Evolutionary conservation across 2,797 vertebrate genomes (phyloP).

Genomic region (Gymnothorax javanicus): DNA sequence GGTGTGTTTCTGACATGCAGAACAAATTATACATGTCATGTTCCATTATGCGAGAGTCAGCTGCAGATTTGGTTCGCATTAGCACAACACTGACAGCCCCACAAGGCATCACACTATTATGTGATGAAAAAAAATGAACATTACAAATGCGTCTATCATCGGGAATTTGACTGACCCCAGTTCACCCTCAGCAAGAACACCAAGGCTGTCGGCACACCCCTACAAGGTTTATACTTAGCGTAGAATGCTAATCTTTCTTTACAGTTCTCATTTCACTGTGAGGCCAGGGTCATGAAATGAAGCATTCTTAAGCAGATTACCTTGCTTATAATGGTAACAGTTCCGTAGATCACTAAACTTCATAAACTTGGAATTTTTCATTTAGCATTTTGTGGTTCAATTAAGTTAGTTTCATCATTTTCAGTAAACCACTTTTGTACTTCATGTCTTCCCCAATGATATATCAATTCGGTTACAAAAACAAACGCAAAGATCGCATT

Average conservation of each 20-base stretch:
- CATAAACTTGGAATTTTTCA: not conserved
- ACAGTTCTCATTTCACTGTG: not conserved
- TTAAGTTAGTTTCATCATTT: not conserved
- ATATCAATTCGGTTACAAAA: not conserved
- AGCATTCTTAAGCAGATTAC: not conserved
- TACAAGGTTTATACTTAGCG: not conserved
- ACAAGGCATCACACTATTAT: not conserved
- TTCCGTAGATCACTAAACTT: not conserved
- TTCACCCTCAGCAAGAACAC: not conserved
- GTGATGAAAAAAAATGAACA: not conserved
- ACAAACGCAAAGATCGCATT: not conserved
- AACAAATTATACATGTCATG: slow-evolving; percentile 3
- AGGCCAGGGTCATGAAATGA: not conserved
- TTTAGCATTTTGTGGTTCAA: not conserved
- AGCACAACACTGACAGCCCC: not conserved
- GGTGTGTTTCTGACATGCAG: not conserved
- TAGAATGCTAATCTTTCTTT: not conserved
- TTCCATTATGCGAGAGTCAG: not conserved
- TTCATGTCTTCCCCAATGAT: too few relatives aligned
- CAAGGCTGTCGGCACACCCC: not conserved
- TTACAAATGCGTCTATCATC: not conserved
- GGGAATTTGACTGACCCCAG: not conserved
- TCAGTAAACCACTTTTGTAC: not conserved
- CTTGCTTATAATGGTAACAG: not conserved
- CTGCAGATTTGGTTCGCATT: not conserved